Conservation (phyloP, 2,797 vertebrate genomes). For the Cirrhinus molitorella region DNA sequence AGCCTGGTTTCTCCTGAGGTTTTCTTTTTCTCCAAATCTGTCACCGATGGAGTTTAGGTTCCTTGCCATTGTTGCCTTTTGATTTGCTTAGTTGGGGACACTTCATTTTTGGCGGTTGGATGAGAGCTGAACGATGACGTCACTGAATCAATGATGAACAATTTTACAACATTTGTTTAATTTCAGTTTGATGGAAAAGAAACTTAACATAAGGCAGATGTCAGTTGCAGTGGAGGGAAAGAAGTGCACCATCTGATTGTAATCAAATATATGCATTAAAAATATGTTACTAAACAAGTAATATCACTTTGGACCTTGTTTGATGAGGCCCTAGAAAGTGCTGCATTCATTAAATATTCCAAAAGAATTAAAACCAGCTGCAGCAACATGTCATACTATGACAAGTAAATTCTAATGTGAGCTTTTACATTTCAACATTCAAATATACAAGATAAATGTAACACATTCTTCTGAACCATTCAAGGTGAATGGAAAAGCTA, state of each 20-base stretch:
- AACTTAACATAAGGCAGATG: conserved; percentile 54
- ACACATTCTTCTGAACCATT: conserved; percentile 23
- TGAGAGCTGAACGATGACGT: too few relatives aligned
- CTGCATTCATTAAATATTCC: conserved; percentile 25
- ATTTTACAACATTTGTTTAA: conserved; percentile 55
- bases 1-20: too few relatives aligned
- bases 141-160: too few relatives aligned
- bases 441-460: conserved; percentile 54
- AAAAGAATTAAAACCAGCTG: conserved; percentile 43
- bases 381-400: conserved; percentile 19
- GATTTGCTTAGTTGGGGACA: too few relatives aligned
- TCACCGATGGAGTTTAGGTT: too few relatives aligned
- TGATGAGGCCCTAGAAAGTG: conserved; percentile 38
- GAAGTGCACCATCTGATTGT: conserved; percentile 48
- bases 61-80: too few relatives aligned
- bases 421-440: conserved; percentile 56
- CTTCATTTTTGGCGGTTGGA: too few relatives aligned
- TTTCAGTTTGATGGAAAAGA: conserved; percentile 53
- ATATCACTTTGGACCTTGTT: conserved; percentile 46
- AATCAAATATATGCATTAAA: conserved; percentile 49
- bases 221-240: conserved; percentile 50
- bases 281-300: conserved; percentile 42
- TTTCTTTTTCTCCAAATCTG: too few relatives aligned
- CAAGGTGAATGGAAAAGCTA: conserved; percentile 26
- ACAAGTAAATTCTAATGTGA: conserved; percentile 38